phyloP scores from a whole-genome alignment of 2,888 invertebrate species.

The Drosophila maculinotata region DNA sequence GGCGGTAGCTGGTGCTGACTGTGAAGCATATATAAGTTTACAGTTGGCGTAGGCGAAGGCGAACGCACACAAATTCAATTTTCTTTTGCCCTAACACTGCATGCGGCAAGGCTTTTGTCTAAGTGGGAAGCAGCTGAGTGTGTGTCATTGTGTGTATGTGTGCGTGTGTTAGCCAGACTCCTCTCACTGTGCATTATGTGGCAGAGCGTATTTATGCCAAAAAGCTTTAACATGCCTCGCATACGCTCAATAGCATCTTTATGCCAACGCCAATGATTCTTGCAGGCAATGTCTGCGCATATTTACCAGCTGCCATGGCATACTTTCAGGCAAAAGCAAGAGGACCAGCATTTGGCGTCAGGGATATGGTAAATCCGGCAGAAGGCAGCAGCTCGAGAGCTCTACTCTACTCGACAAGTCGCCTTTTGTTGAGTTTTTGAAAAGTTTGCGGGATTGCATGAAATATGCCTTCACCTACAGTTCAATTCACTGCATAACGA shows the following conservation, averaged over 20 bases:
- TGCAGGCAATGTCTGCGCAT: slow-evolving; percentile 35
- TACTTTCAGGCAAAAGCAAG: slow-evolving; percentile 37
- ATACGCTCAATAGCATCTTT: slow-evolving; percentile 61
- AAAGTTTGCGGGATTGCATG: slow-evolving; percentile 47
- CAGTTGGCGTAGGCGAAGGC: slow-evolving; percentile 27
- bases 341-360: slow-evolving; percentile 9
- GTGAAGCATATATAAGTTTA: slow-evolving; percentile 17
- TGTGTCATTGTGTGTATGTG: slow-evolving; percentile 6
- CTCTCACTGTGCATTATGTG: slow-evolving; percentile 60
- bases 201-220: slow-evolving; percentile 63
- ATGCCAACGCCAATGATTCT: slow-evolving; percentile 36
- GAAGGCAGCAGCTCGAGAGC: slow-evolving; percentile 27
- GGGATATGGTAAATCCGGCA: slow-evolving; percentile 36
- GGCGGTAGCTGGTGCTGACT: slow-evolving; percentile 3
- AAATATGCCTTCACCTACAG: slow-evolving; percentile 49
- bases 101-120: slow-evolving; percentile 49
- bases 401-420: slow-evolving; percentile 19
- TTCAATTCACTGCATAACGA: slow-evolving; percentile 23
- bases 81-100: slow-evolving; percentile 39
- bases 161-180: slow-evolving; percentile 18
- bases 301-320: slow-evolving; percentile 56
- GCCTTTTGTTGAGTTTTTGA: slow-evolving; percentile 40
- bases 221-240: slow-evolving; percentile 64
- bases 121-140: slow-evolving; percentile 23
- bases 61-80: slow-evolving; percentile 70